Conservation (phyloP, 2,888 invertebrate genomes). For the Callyntrura guangdongensis region DNA sequence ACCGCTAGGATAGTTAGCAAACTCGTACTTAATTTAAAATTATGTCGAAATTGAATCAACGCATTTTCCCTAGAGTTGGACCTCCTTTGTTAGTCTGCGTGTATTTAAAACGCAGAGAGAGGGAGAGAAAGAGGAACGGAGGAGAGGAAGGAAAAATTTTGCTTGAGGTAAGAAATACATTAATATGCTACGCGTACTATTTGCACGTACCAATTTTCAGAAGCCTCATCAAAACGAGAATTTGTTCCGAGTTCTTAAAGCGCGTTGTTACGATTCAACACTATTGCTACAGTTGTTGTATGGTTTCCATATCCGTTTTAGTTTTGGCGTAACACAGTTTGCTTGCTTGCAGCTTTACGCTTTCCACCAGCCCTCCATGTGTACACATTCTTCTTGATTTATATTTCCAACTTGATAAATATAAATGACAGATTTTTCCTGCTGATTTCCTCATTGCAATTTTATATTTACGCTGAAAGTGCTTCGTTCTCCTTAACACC, state of each 20-base stretch:
- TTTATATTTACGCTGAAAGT: conserved; percentile 36
- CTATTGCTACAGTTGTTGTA: neutral
- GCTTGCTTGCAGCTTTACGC: neutral
- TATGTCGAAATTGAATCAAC: conserved; percentile 79
- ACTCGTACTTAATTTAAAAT: conserved; percentile 77
- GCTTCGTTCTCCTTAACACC: neutral
- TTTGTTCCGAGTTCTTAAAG: neutral
- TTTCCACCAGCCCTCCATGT: neutral
- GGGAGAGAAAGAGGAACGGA: neutral
- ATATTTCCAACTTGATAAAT: conserved; percentile 23
- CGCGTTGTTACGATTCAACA: neutral
- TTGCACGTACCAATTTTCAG: conserved; percentile 52
- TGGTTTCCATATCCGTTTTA: conserved; percentile 21
- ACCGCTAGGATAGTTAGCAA: neutral
- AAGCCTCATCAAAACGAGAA: conserved; percentile 36
- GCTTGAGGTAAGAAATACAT: conserved; percentile 45
- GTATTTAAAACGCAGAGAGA: neutral
- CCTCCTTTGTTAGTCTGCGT: conserved; percentile 40
- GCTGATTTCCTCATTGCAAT: conserved; percentile 60
- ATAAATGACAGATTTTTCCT: conserved; percentile 59
- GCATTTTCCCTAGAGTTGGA: conserved; percentile 48
- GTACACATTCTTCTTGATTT: neutral
- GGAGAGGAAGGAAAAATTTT: conserved; percentile 44
- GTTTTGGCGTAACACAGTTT: neutral
- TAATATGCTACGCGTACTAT: conserved; percentile 52